These are phyloP conservation scores for Brevimyrus niger DNA, from an alignment of 2,113 vertebrate species.

Conservation along the genomic window DNA sequence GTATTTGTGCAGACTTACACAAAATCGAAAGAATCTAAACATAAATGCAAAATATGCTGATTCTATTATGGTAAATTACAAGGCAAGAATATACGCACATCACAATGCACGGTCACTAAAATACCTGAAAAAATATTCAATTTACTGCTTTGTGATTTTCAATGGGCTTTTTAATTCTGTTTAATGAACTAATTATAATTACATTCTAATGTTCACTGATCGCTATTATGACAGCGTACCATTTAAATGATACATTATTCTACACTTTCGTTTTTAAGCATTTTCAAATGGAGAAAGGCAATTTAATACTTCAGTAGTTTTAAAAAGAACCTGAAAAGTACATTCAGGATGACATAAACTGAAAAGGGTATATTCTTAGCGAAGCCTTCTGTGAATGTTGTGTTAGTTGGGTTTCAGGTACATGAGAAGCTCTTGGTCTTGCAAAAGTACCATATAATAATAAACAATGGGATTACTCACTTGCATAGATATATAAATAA, in stretches of 20 bases:
- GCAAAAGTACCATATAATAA: not conserved
- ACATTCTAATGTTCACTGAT: slow-evolving; percentile 13
- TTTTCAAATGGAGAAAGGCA: not conserved
- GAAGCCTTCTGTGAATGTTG: not conserved
- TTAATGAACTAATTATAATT: slow-evolving; percentile 20
- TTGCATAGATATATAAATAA: not conserved
- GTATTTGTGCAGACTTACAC: not conserved
- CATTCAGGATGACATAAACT: not conserved
- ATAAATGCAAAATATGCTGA: not conserved
- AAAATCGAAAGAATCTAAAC: not conserved
- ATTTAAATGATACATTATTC: not conserved
- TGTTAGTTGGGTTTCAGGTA: not conserved
- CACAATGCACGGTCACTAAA: not conserved
- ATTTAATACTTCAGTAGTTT: not conserved
- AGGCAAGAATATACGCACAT: not conserved
- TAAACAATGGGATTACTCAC: not conserved
- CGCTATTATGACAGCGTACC: slow-evolving; percentile 14
- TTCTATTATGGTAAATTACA: not conserved
- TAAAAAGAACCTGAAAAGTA: not conserved
- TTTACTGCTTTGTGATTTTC: slow-evolving; percentile 19
- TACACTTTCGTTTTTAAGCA: not conserved
- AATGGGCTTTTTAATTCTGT: slow-evolving; percentile 21
- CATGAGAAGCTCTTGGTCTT: not conserved
- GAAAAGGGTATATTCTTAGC: not conserved
- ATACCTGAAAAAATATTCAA: slow-evolving; percentile 2